Evolutionary conservation across 2,113 vertebrate species (phyloP).

Genomic region (Megalops atlanticus): DNA sequence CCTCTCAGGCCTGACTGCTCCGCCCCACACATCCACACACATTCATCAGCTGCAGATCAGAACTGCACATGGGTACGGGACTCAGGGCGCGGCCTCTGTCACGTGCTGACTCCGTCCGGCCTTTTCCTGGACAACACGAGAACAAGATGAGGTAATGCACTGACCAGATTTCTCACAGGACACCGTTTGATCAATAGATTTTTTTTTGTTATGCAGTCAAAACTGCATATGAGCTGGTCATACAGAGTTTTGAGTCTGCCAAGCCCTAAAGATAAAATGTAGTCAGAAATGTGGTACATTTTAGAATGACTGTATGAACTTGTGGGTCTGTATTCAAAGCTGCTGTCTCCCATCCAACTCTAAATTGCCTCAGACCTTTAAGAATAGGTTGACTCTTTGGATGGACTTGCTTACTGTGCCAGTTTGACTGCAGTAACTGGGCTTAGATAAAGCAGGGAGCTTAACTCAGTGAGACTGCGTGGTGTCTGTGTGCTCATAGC

Average conservation of each 20-base stretch:
- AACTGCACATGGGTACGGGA: not conserved
- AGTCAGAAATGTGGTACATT: not conserved
- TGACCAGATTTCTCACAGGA: no score
- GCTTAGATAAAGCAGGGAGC: no score
- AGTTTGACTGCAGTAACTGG: no score
- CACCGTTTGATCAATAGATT: no score
- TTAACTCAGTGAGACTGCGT: no score
- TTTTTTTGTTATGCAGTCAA: no score
- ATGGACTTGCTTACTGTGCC: no score
- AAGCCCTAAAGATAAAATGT: not conserved
- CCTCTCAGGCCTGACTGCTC: not conserved
- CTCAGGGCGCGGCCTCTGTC: not conserved
- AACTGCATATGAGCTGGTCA: no score
- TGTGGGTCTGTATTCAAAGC: not conserved
- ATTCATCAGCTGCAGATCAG: not conserved
- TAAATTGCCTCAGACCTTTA: not conserved
- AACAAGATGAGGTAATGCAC: no score
- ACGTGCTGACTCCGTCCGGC: no score
- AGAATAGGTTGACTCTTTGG: not conserved
- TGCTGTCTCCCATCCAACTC: not conserved
- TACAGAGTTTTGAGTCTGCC: not conserved
- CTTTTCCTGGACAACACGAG: no score
- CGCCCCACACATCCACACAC: not conserved
- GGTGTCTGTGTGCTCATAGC: no score
- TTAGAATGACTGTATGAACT: not conserved